These are phyloP conservation scores for Phalacrocorax brasilianus DNA, from an alignment of 2,113 vertebrate species.

Conservation along the genomic window DNA sequence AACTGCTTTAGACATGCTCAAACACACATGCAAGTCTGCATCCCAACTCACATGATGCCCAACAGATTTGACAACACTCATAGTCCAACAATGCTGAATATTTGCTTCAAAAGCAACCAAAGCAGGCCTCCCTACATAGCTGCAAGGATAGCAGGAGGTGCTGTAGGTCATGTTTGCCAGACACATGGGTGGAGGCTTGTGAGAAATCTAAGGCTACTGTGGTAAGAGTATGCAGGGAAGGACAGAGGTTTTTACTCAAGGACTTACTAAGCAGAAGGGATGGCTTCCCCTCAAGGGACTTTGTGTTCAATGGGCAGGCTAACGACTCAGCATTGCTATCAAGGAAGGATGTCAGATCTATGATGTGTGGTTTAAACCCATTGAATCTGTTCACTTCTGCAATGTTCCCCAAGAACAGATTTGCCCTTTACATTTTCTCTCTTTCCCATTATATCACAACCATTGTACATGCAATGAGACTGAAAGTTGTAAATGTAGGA, in stretches of 20 bases:
- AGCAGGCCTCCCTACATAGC: neutral
- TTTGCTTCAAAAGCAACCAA: neutral
- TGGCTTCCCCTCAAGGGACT: neutral
- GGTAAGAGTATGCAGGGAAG: neutral
- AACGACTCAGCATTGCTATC: neutral
- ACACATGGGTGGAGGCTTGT: accelerated
- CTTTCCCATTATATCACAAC: neutral
- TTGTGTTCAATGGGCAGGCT: neutral
- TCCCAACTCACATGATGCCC: neutral
- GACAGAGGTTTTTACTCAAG: neutral
- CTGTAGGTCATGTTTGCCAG: neutral
- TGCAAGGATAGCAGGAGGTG: neutral
- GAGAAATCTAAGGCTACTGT: neutral
- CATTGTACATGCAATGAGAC: neutral
- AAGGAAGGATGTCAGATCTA: neutral
- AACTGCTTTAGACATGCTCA: neutral
- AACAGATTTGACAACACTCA: neutral
- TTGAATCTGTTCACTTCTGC: neutral
- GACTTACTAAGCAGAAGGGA: neutral
- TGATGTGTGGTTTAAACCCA: neutral
- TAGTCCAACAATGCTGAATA: neutral
- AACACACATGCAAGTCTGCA: neutral
- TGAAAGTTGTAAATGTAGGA: neutral
- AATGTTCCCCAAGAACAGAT: neutral
- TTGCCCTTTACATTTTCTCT: neutral